These are phyloP conservation scores for Trissolcus brochymenae DNA, from an alignment of 2,888 invertebrate species.

Conservation along the genomic window DNA sequence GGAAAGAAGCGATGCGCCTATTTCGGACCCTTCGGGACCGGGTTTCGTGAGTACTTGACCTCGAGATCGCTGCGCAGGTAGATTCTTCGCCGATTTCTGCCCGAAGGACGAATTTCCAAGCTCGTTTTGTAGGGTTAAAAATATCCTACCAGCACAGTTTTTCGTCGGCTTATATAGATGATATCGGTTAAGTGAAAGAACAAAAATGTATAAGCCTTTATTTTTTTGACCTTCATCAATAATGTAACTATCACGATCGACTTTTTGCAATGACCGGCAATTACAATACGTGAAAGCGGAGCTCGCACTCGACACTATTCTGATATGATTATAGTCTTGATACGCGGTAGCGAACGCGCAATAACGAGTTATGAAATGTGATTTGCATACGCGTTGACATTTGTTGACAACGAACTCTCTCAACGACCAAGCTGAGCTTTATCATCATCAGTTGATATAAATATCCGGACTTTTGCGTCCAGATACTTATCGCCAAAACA, in stretches of 20 bases:
- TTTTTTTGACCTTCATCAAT: too few species aligned
- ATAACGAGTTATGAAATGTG: slow-evolving; percentile 71
- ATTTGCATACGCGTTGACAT: slow-evolving; percentile 68
- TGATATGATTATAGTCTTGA: slow-evolving; percentile 38
- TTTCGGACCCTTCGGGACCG: slow-evolving; percentile 55
- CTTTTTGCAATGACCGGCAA: too few species aligned
- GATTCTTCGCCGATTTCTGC: slow-evolving; percentile 25
- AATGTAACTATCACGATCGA: too few species aligned
- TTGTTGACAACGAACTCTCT: slow-evolving; percentile 40
- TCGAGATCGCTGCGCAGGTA: slow-evolving; percentile 54
- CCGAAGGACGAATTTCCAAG: slow-evolving; percentile 43
- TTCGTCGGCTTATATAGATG: neutral
- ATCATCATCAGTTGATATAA: slow-evolving; percentile 12
- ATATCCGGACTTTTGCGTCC: slow-evolving; percentile 14
- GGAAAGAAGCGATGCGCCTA: slow-evolving; percentile 56
- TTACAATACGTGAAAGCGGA: slow-evolving; percentile 26
- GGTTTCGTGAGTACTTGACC: slow-evolving; percentile 50
- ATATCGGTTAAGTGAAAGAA: neutral
- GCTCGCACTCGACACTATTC: slow-evolving; percentile 13
- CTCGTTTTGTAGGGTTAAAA: slow-evolving; percentile 40
- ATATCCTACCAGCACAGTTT: slow-evolving; percentile 2
- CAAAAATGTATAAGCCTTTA: too few species aligned
- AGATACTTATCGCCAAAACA: slow-evolving; percentile 38
- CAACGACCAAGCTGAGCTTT: slow-evolving; percentile 30
- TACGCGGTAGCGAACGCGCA: slow-evolving; percentile 41